These are phyloP conservation scores for Actinia tenebrosa DNA, from an alignment of 64 coral and sea anemone species.

Conservation along the genomic window DNA sequence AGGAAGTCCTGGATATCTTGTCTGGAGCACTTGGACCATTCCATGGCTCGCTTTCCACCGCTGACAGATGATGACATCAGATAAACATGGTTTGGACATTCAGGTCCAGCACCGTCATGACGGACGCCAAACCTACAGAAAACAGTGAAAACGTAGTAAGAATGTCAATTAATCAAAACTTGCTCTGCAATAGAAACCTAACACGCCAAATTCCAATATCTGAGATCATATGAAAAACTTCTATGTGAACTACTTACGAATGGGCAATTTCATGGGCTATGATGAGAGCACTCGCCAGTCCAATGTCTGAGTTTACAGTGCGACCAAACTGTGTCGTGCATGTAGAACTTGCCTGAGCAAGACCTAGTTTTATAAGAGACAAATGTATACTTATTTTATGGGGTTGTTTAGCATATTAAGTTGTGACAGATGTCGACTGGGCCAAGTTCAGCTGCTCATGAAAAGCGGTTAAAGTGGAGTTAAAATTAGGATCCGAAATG, in stretches of 20 bases:
- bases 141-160: neutral
- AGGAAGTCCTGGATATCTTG: conserved; percentile 52
- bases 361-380: conserved; percentile 12
- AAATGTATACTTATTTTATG: neutral
- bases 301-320: conserved; percentile 49
- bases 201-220: too few species aligned
- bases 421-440: too few species aligned
- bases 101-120: conserved; percentile 30
- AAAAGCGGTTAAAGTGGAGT: too few species aligned
- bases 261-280: conserved; percentile 55
- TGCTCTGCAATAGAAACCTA: too few species aligned
- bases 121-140: conserved; percentile 51
- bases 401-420: too few species aligned
- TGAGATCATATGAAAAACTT: too few species aligned
- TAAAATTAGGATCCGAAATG: too few species aligned
- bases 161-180: too few species aligned
- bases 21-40: conserved; percentile 73
- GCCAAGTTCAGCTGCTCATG: too few species aligned
- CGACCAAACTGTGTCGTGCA: conserved; percentile 40
- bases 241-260: conserved; percentile 27
- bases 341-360: conserved; percentile 29
- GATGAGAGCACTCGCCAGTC: conserved; percentile 33
- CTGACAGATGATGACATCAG: conserved; percentile 59
- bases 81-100: conserved; percentile 52
- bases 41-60: conserved; percentile 58